Evolutionary conservation across 2,888 invertebrate genomes (phyloP), one percentile per base, ranked within the genome.

Genomic region (Spodoptera picta): DNA sequence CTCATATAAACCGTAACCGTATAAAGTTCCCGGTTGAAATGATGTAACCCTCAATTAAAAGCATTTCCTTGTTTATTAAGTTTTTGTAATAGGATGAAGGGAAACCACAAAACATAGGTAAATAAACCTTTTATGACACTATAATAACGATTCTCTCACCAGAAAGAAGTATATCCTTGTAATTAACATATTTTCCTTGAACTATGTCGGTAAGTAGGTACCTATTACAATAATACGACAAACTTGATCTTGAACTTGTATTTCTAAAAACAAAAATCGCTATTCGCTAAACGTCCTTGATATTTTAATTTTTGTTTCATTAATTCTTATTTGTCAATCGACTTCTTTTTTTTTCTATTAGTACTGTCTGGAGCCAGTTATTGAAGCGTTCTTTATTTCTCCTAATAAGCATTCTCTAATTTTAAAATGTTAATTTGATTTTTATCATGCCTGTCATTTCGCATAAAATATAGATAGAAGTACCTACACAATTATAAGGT

Each of bases 141-240:
- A 52, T 50, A 5, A 53, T 50, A 66, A 36, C 47, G n/a, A 60
- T 56, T 3, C 3, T 52, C 51, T 43, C 24, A 24, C 23, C 36
- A 45, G 36, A 65, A 52, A 47, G 44, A 43, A 47, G 36, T 36
- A 14, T n/a, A 63, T 58, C 49, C 51, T 52, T 49, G 23, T 43
- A 41, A 65, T 64, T 60, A 36, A 23, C 45, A 3, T 54, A 61
- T 58, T 74, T 69, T 74, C 70, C 72, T 69, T 41, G 19, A 63
- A 51, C 48, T 60, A 23, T 57, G 43, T 51, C 42, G 4, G 11
- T 42, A 4, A 24, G 4, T 42, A 4, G 1, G 4, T 4, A 27
- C 5, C 0, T 27, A 27, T 27, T 27, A 27, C 4, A 42, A 27
- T 42, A 12, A n/a, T 24, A 27, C 3, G 7, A 24, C 14, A 45